phyloP scores from a whole-genome alignment of 2,888 invertebrate genomes.

The Merodon equestris region DNA sequence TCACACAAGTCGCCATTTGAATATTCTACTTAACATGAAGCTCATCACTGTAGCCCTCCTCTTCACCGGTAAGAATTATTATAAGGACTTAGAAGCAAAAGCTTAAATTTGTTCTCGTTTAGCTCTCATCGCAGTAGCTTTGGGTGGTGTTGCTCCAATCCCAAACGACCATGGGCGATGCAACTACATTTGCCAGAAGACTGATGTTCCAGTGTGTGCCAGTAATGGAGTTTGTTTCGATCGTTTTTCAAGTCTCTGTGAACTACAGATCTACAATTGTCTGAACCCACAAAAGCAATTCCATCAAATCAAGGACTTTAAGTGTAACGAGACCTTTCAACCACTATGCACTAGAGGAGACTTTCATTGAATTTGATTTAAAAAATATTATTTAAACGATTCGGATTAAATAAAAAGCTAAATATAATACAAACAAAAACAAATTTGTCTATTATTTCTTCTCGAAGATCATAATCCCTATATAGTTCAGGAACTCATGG shows the following conservation, averaged over 20 bases:
- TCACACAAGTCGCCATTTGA: neutral
- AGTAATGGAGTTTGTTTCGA: slow-evolving; percentile 73
- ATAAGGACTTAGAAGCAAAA: neutral
- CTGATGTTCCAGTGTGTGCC: slow-evolving; percentile 72
- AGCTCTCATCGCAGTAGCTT: slow-evolving; percentile 36
- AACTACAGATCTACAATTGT: slow-evolving; percentile 75
- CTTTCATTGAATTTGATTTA: slow-evolving; percentile 18
- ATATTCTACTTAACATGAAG: slow-evolving; percentile 27
- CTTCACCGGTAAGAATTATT: slow-evolving; percentile 22
- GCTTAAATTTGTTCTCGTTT: neutral
- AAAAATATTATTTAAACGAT: no score
- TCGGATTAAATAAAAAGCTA: neutral
- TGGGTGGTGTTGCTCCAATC: slow-evolving; percentile 24
- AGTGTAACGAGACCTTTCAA: slow-evolving; percentile 67
- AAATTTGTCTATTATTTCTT: neutral
- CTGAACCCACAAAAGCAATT: slow-evolving; percentile 72
- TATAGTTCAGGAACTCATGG: no score
- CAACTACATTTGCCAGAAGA: slow-evolving; percentile 46
- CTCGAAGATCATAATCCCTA: no score
- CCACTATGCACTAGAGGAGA: slow-evolving; percentile 44
- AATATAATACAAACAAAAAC: slow-evolving; percentile 9
- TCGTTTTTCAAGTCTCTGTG: slow-evolving; percentile 75
- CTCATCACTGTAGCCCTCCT: slow-evolving; percentile 14
- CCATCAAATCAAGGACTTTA: slow-evolving; percentile 71
- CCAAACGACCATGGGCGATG: slow-evolving; percentile 37